These are phyloP conservation scores for Silvanus unidentatus DNA, from an alignment of 2,888 invertebrate species.

Conservation along the genomic window DNA sequence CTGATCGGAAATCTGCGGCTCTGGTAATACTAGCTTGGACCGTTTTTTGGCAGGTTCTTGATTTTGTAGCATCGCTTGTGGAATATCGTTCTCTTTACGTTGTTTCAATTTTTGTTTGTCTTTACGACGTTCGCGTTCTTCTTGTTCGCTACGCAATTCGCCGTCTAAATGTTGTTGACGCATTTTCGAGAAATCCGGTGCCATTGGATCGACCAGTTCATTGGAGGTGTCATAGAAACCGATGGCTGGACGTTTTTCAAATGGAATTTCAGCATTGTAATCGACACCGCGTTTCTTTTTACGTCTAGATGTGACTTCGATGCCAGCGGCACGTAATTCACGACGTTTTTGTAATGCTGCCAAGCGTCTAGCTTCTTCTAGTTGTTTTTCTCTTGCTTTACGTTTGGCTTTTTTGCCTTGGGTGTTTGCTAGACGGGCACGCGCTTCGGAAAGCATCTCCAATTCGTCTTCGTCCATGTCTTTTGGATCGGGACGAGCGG, in stretches of 20 bases:
- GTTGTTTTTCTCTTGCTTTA: conserved; percentile 94
- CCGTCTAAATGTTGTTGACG: conserved; percentile 92
- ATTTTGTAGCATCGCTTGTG: conserved; percentile 79
- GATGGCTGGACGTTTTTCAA: conserved; percentile 86
- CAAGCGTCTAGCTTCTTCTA: conserved; percentile 93
- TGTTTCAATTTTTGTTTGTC: conserved; percentile 95
- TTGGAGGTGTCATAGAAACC: conserved; percentile 95
- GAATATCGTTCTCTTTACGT: conserved; percentile 93
- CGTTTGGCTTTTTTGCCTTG: conserved; percentile 92
- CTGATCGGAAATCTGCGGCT: conserved; percentile 93
- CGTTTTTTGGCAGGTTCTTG: conserved; percentile 87
- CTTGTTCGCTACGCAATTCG: conserved; percentile 82
- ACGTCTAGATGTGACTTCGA: conserved; percentile 56
- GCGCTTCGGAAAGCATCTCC: conserved; percentile 98
- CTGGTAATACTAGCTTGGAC: conserved; percentile 92
- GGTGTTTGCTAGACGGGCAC: conserved; percentile 96
- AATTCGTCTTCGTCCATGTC: conserved; percentile 99
- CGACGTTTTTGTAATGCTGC: conserved; percentile 97
- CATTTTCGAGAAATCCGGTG: conserved; percentile 83
- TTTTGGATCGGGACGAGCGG: conserved; percentile 96
- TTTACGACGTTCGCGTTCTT: conserved; percentile 88
- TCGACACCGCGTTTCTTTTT: conserved; percentile 87
- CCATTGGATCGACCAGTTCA: conserved; percentile 82
- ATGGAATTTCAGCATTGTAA: conserved; percentile 96
- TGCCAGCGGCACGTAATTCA: conserved; percentile 95